A percentile compares a stretch with the other conserved stretches of the same genome.
Evolutionary conservation across 2,113 vertebrate genomes (phyloP).

Genomic region (Rutilus rutilus): DNA sequence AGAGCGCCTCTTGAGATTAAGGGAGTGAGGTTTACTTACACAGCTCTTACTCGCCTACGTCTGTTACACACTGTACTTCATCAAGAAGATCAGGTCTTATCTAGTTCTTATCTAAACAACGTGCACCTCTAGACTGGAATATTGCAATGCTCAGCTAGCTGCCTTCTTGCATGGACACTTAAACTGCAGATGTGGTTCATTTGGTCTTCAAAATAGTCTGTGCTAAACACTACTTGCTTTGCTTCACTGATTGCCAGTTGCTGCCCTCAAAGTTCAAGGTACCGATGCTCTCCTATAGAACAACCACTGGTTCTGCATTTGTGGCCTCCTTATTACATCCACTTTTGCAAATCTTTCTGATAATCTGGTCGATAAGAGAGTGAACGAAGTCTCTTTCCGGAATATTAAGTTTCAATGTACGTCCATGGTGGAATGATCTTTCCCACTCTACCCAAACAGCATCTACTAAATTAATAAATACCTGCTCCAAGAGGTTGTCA

Average conservation of each 20-base stretch:
- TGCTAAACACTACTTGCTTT: neutral
- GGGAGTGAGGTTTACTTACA: too few relatives aligned
- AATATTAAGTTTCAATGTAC: neutral
- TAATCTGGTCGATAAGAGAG: neutral
- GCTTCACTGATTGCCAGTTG: neutral
- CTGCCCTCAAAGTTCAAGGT: neutral
- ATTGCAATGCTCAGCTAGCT: neutral
- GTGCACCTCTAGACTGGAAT: neutral
- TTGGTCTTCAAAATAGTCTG: neutral
- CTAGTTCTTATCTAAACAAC: neutral
- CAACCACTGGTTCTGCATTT: neutral
- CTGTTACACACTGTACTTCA: neutral
- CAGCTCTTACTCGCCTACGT: too few relatives aligned
- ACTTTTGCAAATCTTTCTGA: neutral
- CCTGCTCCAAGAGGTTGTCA: slow-evolving; percentile 91
- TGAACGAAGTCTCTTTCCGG: neutral
- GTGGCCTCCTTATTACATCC: neutral
- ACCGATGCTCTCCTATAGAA: neutral
- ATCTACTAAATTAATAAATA: slow-evolving; percentile 54
- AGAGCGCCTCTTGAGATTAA: too few relatives aligned
- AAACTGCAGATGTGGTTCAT: neutral
- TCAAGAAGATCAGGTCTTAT: neutral
- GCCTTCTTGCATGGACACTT: too few relatives aligned
- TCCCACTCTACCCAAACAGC: neutral
- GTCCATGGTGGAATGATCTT: neutral